These are phyloP conservation scores for Rhogogaster chlorosoma DNA, from an alignment of 2,888 invertebrate genomes.

Conservation along the genomic window DNA sequence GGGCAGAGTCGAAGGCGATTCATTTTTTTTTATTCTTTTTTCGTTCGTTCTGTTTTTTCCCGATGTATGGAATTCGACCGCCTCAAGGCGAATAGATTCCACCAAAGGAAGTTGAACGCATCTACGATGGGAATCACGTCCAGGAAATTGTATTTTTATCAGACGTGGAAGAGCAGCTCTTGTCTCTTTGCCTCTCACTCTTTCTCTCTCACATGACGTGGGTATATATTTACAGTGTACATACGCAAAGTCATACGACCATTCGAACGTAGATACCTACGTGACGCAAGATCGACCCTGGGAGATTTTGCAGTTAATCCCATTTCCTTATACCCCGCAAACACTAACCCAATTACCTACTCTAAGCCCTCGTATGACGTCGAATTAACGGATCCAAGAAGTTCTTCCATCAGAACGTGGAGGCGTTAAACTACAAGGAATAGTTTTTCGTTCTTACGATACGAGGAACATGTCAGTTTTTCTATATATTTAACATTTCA, in stretches of 20 bases:
- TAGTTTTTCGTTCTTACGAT: not conserved
- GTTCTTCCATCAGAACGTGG: not conserved
- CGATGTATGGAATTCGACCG: not conserved
- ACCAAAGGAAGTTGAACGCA: slow-evolving; percentile 10
- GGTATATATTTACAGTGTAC: not conserved
- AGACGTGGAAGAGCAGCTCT: slow-evolving; percentile 24
- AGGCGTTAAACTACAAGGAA: not conserved
- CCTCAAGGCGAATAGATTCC: not conserved
- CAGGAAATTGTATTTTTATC: slow-evolving; percentile 36
- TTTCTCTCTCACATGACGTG: slow-evolving; percentile 50
- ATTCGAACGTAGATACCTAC: slow-evolving; percentile 39
- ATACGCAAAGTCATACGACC: slow-evolving; percentile 21
- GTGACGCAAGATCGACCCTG: slow-evolving; percentile 2
- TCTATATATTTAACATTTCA: too few relatives aligned
- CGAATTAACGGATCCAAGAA: slow-evolving; percentile 10
- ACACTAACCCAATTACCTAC: slow-evolving; percentile 15
- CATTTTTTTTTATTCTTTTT: not conserved
- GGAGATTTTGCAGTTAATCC: slow-evolving; percentile 1
- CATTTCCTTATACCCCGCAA: not conserved
- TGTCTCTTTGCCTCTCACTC: slow-evolving; percentile 51
- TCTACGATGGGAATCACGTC: slow-evolving; percentile 29
- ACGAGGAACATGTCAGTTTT: not conserved
- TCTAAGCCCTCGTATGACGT: slow-evolving; percentile 5
- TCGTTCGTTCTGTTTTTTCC: not conserved
- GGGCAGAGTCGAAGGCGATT: not conserved